These are phyloP conservation scores for Austrofundulus limnaeus DNA, from an alignment of 2,113 vertebrate genomes.

Conservation along the genomic window DNA sequence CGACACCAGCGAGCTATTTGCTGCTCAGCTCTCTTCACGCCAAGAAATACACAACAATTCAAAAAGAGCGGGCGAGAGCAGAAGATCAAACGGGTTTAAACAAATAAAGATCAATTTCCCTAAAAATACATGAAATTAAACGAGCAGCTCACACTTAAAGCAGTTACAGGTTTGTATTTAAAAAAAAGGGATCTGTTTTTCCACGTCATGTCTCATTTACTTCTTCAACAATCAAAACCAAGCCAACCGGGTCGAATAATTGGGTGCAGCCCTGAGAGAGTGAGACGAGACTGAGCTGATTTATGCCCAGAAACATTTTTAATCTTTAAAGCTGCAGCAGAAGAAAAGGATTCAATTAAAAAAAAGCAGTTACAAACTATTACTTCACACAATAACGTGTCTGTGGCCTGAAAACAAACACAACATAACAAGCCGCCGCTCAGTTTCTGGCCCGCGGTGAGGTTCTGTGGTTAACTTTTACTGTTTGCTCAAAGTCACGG, in stretches of 20 bases:
- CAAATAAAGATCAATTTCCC: conserved; percentile 56
- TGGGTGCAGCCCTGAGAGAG: conserved; percentile 50
- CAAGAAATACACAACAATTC: conserved; percentile 72
- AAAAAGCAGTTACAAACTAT: conserved; percentile 42
- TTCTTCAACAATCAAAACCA: conserved; percentile 62
- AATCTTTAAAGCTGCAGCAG: conserved; percentile 58
- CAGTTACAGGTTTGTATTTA: conserved; percentile 54
- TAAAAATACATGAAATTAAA: conserved; percentile 44
- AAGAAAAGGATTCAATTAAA: conserved; percentile 69
- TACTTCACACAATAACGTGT: conserved; percentile 51
- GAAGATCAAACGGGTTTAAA: conserved; percentile 27
- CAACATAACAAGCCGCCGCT: conserved; percentile 47
- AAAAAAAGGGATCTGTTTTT: conserved; percentile 62
- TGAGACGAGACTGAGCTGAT: conserved; percentile 50
- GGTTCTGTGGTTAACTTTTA: conserved; percentile 57
- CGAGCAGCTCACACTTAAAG: conserved; percentile 53
- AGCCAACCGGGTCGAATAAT: conserved; percentile 56
- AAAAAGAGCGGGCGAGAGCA: conserved; percentile 3
- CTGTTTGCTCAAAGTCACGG: conserved; percentile 58
- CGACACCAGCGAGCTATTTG: conserved; percentile 64
- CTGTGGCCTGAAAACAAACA: conserved; percentile 61
- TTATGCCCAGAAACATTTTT: conserved; percentile 55
- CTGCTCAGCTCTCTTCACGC: conserved; percentile 52
- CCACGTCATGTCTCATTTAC: conserved; percentile 67
- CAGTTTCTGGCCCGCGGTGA: conserved; percentile 24